Base-by-base conservation (phyloP, 2,797 vertebrate species). In the Astyanax mexicanus region DNA sequence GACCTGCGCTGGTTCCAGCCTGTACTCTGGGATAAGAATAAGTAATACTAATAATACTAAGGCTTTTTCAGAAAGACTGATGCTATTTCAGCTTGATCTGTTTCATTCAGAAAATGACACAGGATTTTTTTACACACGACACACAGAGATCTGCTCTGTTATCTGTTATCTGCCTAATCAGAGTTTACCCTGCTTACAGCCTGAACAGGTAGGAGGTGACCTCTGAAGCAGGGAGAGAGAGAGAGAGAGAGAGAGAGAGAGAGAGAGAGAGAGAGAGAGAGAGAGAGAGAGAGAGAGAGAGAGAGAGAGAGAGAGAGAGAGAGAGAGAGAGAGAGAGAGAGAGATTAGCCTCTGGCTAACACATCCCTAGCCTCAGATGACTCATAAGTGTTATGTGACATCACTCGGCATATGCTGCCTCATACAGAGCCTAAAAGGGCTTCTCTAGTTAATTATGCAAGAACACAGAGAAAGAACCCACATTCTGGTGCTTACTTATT, bases 131-230 rank as follows among this genome's bases (percentile, higher is more conserved):
- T 57, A 11, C 4, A 37, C 12, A 15, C 13, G 13, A 35, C 47
- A 52, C 10, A 25, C 12, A 45, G 19, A 12, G 6, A 6, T 54
- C 51, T 70, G 51, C 6, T 69, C 10, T 23, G n/a, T 15, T 25
- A 55, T 69, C 9, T 35, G 17, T 13, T 23, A 54, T 15, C n/a
- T n/a, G 8, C n/a, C 13, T 91, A 86, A 91, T 91, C 88, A 84
- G 86, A 86, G 74, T 88, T 89, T 88, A 87, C 75, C 87, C 88
- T 87, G 66, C 80, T 89, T 91, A 85, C 23, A 70, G 23, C 25
- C 9, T 32, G 5, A 78, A 74, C 77, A 76, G 81, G 83, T 84
- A 85, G 69, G 82, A 81, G 77, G 65, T 81, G 80, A 80, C 80
- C 81, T 76, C 17, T 6, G 32, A 35, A n/a, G 17, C 55, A 58